Base-by-base conservation (phyloP, 35 echinoderm and acorn worm genomes). In the Nesometra sesokonis region DNA sequence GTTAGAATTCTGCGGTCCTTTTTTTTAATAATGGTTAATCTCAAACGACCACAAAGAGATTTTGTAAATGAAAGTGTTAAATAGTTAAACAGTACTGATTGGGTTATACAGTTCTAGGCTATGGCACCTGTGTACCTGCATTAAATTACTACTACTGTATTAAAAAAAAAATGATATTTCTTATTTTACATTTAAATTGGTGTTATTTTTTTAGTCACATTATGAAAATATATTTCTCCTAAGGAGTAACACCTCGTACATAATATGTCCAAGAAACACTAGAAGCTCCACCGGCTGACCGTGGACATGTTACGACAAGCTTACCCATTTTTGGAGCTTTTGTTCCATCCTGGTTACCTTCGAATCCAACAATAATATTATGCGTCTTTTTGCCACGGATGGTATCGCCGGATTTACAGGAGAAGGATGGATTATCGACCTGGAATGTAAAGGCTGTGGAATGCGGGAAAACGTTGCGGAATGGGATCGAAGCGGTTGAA, bases 301-400 rank as follows among this genome's bases (percentile, higher is more conserved):
- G 32, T 3, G 90, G 84, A 90, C 96, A 99, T 0, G 90, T 94
- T 23, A 99, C 96, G 13, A 99, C 90, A 81, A 99, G 80, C 77
- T 99, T 99, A 33, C 92, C 96, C 96, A 99, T 99, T 88, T 94
- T 99, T 29, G 96, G 96, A 29, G 96, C 96, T 77, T 99, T 99
- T 77, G 87, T 87, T 23, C 92, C 89, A 80, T 99, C 92, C 21
- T 78, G 81, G 83, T 99, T 99, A 21, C 93, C 96, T 77, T 99
- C 93, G 88, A 90, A 99, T 7, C 87, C 90, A 8, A 99, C 88
- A 35, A 99, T 99, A 34, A 94, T 94, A 82, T 99, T 94, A 82
- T 94, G 92, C 33, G 88, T 90, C 86, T 99, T 99, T 90, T 99
- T 99, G 5, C 96, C 96, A 33, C 96, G 90, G 43, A 99, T 90